A percentile compares a stretch with the other conserved stretches of the same genome.
phyloP scores from a whole-genome alignment of 1,140 invertebrate genomes.

The Oncopodura yosiiana region DNA sequence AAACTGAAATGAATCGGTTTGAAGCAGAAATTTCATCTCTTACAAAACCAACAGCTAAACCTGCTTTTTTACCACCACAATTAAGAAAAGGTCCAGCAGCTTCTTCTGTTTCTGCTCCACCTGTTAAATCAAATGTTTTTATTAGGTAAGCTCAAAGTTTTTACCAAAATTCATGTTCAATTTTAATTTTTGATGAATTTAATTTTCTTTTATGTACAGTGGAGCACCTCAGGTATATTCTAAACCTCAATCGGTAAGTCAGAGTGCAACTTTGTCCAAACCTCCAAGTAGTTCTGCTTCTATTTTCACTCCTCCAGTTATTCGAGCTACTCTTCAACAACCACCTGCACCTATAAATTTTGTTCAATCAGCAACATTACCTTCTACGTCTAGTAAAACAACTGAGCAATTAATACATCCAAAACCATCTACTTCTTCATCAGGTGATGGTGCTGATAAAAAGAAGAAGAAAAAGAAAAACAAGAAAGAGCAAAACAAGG shows the following conservation, averaged over 20 bases:
- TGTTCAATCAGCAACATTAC: not conserved
- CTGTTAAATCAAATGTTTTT: slow-evolving; percentile 11
- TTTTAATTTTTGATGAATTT: not conserved
- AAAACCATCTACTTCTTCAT: not conserved
- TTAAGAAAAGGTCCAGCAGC: slow-evolving; percentile 8
- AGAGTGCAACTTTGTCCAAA: not conserved
- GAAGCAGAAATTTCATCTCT: slow-evolving; percentile 32
- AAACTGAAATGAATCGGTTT: slow-evolving; percentile 34
- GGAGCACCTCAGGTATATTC: slow-evolving; percentile 31
- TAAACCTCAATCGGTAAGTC: slow-evolving; percentile 3
- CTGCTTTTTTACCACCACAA: slow-evolving; percentile 30
- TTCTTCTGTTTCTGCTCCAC: slow-evolving; percentile 1
- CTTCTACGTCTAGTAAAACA: not conserved
- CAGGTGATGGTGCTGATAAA: slow-evolving; percentile 38
- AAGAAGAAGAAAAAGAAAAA: slow-evolving; percentile 40
- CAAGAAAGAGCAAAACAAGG: slow-evolving; percentile 47
- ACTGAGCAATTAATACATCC: not conserved
- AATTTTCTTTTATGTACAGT: slow-evolving; percentile 10
- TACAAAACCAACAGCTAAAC: not conserved
- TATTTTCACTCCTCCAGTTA: not conserved
- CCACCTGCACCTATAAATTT: not conserved
- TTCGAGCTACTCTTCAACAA: not conserved
- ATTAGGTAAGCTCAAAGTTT: slow-evolving; percentile 19
- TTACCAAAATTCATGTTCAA: not conserved
- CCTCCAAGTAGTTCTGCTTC: not conserved